phyloP scores from a whole-genome alignment of 2,113 vertebrate species.

The Peromyscus polionotus region DNA sequence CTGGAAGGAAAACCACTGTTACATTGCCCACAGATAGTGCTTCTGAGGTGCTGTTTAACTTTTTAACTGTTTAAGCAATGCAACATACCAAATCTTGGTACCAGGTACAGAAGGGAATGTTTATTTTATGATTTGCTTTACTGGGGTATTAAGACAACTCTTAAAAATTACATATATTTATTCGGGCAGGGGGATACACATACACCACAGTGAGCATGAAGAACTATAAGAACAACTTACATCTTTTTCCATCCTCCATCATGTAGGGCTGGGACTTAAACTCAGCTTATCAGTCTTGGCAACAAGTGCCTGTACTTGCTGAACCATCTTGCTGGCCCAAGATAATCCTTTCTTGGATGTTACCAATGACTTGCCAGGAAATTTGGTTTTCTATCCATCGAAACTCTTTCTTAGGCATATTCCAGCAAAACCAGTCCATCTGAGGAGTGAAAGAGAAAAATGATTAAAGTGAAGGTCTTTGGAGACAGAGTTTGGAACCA shows the following conservation, averaged over 20 bases:
- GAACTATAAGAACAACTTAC: neutral
- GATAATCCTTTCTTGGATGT: slow-evolving; percentile 5
- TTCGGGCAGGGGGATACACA: neutral
- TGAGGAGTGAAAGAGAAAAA: neutral
- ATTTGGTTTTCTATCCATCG: neutral
- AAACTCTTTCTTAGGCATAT: neutral
- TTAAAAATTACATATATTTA: neutral
- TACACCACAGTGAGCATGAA: no score
- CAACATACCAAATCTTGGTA: neutral
- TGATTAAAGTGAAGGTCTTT: neutral
- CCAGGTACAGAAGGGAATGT: neutral
- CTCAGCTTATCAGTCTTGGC: neutral
- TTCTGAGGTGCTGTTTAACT: neutral
- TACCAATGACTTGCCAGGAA: neutral
- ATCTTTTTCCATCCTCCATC: neutral
- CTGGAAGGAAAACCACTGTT: neutral
- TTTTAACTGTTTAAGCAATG: slow-evolving; percentile 20
- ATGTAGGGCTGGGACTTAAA: neutral
- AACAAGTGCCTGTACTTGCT: neutral
- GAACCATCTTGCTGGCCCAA: neutral
- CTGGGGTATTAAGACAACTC: neutral
- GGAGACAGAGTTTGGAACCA: neutral
- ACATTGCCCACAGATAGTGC: neutral
- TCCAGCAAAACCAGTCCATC: neutral
- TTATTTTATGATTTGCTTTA: neutral